Percentiles rank a stretch among this genome's conserved stretches.
phyloP scores from a whole-genome alignment of 2,113 vertebrate species.

The Leucopternis melanops region DNA sequence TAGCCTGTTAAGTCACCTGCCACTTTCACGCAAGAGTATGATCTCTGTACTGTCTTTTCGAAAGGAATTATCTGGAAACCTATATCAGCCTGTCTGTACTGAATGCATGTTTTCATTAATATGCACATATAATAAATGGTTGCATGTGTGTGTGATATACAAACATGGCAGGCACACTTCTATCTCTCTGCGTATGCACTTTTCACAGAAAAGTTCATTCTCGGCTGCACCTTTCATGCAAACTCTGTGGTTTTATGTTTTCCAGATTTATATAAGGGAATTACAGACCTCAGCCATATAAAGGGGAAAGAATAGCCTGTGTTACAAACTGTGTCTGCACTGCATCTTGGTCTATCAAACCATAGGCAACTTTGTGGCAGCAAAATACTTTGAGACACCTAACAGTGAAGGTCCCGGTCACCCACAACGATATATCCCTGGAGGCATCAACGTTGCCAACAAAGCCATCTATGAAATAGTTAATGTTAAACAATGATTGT shows the following conservation, averaged over 20 bases:
- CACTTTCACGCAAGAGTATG: neutral
- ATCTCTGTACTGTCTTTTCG: neutral
- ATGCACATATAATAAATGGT: neutral
- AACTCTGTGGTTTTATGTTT: neutral
- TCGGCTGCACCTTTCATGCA: neutral
- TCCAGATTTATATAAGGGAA: neutral
- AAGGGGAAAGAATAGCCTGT: neutral
- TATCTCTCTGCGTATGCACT: neutral
- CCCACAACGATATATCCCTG: neutral
- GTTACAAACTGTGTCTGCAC: neutral
- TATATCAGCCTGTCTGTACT: neutral
- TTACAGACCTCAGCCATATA: fast-evolving
- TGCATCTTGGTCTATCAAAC: neutral
- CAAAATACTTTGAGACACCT: neutral
- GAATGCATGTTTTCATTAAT: neutral
- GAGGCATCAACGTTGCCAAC: neutral
- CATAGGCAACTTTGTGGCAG: neutral
- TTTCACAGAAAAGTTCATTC: neutral
- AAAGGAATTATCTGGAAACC: neutral
- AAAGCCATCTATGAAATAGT: neutral
- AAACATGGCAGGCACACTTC: neutral
- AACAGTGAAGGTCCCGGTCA: fast-evolving
- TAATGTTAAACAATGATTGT: constrained; percentile 27
- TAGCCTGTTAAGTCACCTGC: constrained; percentile 54
- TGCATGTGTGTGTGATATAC: neutral